Evolutionary conservation across 1,140 invertebrate species (phyloP), one percentile per base, ranked within the genome.

Genomic region (Drosophila trapezifrons): DNA sequence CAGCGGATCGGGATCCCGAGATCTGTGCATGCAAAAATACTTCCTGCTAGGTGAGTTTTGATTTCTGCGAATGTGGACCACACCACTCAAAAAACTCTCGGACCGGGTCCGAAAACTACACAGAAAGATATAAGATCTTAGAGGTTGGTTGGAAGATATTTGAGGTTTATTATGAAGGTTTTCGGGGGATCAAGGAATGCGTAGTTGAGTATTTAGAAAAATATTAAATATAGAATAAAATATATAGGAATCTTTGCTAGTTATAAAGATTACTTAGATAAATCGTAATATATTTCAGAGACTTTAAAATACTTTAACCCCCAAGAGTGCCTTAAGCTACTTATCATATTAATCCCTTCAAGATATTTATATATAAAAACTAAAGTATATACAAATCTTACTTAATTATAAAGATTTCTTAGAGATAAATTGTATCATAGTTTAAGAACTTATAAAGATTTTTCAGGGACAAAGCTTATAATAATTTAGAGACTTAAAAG

Each of bases 21-120:
- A 69, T 55, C 59, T 40, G 40, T 54, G 35, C 78, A 89, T 87
- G 80, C 83, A 89, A 89, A 89, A 89, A 80, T 90, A 80, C 84
- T 89, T 89, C 84, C 84, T 89, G 84, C 25, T 80, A 63, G 66
- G 85, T 59, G 70, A 62, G 85, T 89, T 89, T 90, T 59, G 59
- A 79, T 69, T 76, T 78, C 76, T 52, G 38, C 29, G 71, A 86
- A 80, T 80, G 72, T 83, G 84, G 79, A 76, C 74, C 81, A 78
- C 49, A 60, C 69, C 81, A 78, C 46, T 57, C 55, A 40, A 45
- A 60, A 37, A 51, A 52, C 4, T 22, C 52, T 76, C 15, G 35
- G 54, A 67, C 35, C 47, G 35, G 27, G 29, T 76, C 40, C 46
- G n/a, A 42, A 25, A 25, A 27, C 0, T 42, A 38, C 62, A 67